Base-by-base conservation (phyloP, 1,140 invertebrate genomes). In the Asobara japonica region DNA sequence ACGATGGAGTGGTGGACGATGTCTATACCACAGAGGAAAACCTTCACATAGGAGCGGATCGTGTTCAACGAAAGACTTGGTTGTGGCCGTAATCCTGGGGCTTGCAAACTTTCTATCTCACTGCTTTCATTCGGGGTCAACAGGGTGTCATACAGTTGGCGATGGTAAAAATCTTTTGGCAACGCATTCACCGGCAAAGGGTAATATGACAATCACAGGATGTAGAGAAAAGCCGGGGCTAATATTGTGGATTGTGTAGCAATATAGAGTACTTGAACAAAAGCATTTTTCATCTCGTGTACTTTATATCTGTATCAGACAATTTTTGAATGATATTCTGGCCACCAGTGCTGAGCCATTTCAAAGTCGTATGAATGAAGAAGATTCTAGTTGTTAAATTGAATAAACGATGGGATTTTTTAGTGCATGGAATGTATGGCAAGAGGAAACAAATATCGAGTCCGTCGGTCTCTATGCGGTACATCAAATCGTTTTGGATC, bases 51-150 rank as follows among this genome's bases (percentile, higher is more conserved):
- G 25, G 38, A 71, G 65, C 51, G 31, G 29, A 16, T 65, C 31
- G 69, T 29, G 38, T 13, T 27, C 36, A 65, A 71, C 60, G 48
- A 60, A 71, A 45, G 29, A 48, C 38, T 41, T 29, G 16, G 36
- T 48, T 69, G 27, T 69, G 36, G 33, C 18, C 36, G 33, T 71
- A 71, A 71, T 65, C 68, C 68, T 31, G 27, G 56, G 36, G 56
- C 68, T 62, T 61, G 62, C 56, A 70, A 68, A 69, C 29, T 38
- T 66, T 38, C 31, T 66, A 66, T 45, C 31, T 41, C 33, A 3
- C 51, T 56, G 11, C 20, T 27, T 56, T 22, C 51, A 18, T 56
- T 25, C 22, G 22, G 51, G 51, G 51, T 22, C 51, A 56, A 27
- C 51, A 16, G 29, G 20, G 64, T 25, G 31, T 66, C 64, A 66